Percentiles rank a stretch among this genome's conserved stretches.
Conservation (phyloP, 2,113 vertebrate species). For the Orcinus orca region DNA sequence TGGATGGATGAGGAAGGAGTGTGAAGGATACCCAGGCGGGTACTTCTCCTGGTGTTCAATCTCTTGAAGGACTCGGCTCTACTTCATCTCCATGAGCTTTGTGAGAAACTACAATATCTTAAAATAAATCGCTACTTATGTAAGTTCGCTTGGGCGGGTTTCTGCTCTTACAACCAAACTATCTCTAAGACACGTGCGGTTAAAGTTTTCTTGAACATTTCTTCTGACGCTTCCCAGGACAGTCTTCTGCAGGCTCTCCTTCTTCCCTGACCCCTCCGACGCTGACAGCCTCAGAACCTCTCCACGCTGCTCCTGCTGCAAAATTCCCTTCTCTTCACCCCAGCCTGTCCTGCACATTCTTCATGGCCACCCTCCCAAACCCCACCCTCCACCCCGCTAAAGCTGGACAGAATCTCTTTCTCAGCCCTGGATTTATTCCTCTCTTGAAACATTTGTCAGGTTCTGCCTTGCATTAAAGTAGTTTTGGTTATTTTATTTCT, state of each 20-base stretch:
- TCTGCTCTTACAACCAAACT: not conserved
- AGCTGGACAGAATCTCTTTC: not conserved
- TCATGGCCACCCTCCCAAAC: not conserved
- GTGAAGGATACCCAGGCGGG: not conserved
- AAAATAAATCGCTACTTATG: not conserved
- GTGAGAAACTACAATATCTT: not conserved
- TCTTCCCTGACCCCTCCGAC: not conserved
- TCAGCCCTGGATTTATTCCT: not conserved
- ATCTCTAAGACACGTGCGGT: not conserved
- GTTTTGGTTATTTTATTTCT: not conserved
- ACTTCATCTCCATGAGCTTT: not conserved
- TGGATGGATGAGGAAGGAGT: not conserved
- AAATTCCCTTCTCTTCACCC: not conserved
- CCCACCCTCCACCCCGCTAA: too few species aligned
- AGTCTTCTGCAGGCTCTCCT: not conserved
- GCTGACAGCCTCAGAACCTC: accelerated
- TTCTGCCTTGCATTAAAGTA: not conserved
- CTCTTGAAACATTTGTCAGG: not conserved
- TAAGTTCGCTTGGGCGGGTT: not conserved
- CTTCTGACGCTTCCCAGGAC: not conserved
- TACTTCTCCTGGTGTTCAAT: not conserved
- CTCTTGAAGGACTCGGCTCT: not conserved
- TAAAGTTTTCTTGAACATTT: not conserved
- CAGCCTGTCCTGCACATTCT: not conserved
- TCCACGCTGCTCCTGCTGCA: too few species aligned